A percentile compares a stretch with the other conserved stretches of the same genome.
Evolutionary conservation across 2,113 vertebrate genomes (phyloP).

Genomic region (Saguinus midas): DNA sequence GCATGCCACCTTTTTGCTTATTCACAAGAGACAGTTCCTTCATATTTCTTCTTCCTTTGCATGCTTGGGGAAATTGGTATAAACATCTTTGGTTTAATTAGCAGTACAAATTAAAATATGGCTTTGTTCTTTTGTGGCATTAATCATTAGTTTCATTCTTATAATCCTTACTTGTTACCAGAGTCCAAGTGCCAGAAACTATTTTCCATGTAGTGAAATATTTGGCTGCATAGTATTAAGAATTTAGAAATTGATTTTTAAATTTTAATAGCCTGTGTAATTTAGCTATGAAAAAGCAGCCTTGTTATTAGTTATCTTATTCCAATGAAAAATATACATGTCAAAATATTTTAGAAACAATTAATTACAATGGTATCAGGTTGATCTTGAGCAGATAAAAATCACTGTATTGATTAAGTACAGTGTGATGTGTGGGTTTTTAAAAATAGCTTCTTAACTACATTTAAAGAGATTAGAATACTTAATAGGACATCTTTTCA

Average conservation of each 20-base stretch:
- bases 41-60: not conserved
- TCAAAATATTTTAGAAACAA: not conserved
- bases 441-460: not conserved
- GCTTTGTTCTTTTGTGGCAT: not conserved
- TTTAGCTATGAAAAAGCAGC: not conserved
- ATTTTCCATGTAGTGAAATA: not conserved
- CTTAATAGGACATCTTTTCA: not conserved
- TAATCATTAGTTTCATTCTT: not conserved
- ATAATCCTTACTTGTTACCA: not conserved
- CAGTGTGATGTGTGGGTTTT: not conserved
- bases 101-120: not conserved
- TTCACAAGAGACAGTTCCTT: not conserved
- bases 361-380: not conserved
- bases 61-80: not conserved
- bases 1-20: not conserved
- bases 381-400: not conserved
- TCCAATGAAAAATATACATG: not conserved
- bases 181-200: not conserved
- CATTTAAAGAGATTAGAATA: not conserved
- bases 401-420: not conserved
- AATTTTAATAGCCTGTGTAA: not conserved
- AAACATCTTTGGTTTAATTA: not conserved
- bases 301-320: not conserved
- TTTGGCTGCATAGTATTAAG: not conserved
- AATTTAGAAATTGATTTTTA: not conserved